phyloP scores from a whole-genome alignment of 2,888 invertebrate genomes.

The Trachelus iudaicus region DNA sequence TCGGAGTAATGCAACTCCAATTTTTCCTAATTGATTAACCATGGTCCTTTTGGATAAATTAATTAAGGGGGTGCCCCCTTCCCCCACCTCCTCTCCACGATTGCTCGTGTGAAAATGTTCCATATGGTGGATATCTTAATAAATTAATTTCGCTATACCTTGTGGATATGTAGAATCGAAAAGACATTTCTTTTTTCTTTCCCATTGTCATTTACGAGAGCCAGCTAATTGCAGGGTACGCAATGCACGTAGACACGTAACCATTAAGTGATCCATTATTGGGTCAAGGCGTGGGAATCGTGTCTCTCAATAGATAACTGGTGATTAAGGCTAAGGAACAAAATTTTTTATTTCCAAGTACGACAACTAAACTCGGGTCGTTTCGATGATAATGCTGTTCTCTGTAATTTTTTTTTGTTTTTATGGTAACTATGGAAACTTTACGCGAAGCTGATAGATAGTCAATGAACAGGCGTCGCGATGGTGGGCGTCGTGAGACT shows the following conservation, averaged over 20 bases:
- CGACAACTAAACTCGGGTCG: not conserved
- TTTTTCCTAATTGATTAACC: not conserved
- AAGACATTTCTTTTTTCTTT: not conserved
- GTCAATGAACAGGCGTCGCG: not conserved
- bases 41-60: not conserved
- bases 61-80: not conserved
- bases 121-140: no score
- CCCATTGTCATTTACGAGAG: not conserved
- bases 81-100: no score
- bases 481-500: not conserved
- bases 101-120: no score
- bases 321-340: not conserved
- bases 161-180: not conserved
- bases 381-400: not conserved
- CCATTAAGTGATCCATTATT: not conserved
- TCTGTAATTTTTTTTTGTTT: not conserved
- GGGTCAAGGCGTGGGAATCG: conserved; percentile 20
- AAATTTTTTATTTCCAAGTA: not conserved
- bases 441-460: not conserved
- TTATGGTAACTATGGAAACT: not conserved
- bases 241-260: not conserved
- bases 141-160: not conserved
- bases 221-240: not conserved
- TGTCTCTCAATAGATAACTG: not conserved
- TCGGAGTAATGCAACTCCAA: not conserved